These are phyloP conservation scores for Latrodectus hesperus DNA, from an alignment of 2,888 invertebrate genomes.

Conservation along the genomic window DNA sequence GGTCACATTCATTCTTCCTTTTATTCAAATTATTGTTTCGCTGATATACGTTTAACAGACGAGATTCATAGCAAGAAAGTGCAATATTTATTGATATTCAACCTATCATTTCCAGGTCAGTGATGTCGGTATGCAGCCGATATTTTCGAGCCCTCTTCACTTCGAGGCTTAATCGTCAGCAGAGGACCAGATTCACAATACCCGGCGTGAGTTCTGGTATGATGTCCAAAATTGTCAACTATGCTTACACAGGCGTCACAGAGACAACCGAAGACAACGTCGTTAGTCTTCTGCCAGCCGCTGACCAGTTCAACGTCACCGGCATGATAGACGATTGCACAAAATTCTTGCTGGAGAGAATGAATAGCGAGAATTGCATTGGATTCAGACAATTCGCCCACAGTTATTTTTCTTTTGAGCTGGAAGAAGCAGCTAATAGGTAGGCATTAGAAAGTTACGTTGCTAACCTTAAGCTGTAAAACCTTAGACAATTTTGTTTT, in stretches of 20 bases:
- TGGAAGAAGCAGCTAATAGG: constrained; percentile 82
- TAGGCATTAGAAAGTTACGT: neutral
- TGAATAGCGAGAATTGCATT: constrained; percentile 87
- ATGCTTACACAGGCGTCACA: constrained; percentile 87
- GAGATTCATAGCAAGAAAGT: neutral
- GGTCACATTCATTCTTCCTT: no score
- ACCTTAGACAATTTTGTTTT: no score
- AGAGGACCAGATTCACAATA: constrained; percentile 83
- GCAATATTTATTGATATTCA: neutral
- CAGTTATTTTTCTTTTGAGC: constrained; percentile 81
- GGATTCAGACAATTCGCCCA: constrained; percentile 89
- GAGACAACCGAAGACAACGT: constrained; percentile 86
- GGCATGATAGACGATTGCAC: constrained; percentile 88
- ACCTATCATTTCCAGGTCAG: constrained; percentile 77
- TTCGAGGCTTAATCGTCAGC: constrained; percentile 82
- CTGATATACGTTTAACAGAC: no score
- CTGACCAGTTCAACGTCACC: constrained; percentile 90
- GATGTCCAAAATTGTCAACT: constrained; percentile 86
- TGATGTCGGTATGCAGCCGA: constrained; percentile 90
- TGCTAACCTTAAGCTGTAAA: neutral
- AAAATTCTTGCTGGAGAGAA: constrained; percentile 82
- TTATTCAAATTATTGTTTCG: no score
- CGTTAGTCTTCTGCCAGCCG: constrained; percentile 84
- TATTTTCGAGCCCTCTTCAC: constrained; percentile 93
- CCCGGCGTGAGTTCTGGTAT: constrained; percentile 86